Conservation (phyloP, 2,888 invertebrate genomes). For the Monoplex corrugatus region DNA sequence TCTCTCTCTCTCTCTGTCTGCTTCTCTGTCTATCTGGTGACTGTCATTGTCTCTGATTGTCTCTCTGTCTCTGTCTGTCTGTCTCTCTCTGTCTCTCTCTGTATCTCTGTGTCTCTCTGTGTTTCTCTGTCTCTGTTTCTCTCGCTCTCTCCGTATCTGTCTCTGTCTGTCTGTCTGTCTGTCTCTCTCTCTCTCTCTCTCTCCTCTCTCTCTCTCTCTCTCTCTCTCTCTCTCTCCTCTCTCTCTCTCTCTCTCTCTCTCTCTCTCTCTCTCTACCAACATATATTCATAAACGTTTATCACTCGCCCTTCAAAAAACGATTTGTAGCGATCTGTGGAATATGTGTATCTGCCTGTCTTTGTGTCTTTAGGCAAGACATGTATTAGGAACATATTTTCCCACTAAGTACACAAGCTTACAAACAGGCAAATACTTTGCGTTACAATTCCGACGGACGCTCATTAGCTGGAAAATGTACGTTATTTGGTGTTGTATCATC, state of each 20-base stretch:
- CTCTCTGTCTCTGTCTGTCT: slow-evolving; percentile 13
- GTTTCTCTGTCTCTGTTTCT: neutral
- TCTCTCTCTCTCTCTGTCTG: neutral
- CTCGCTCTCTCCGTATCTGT: slow-evolving; percentile 36
- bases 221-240: neutral
- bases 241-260: slow-evolving; percentile 19
- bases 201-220: neutral
- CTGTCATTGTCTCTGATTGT: slow-evolving; percentile 35
- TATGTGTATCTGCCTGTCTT: no score
- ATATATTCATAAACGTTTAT: no score
- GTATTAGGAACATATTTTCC: no score
- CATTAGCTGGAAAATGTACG: no score
- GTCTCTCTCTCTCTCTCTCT: neutral
- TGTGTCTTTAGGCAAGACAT: no score
- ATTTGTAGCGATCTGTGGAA: no score
- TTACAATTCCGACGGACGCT: no score
- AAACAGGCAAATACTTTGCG: no score
- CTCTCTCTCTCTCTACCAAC: neutral
- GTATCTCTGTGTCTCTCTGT: no score
- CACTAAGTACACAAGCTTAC: no score
- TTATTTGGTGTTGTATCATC: no score
- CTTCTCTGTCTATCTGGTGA: neutral
- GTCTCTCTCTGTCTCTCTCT: neutral
- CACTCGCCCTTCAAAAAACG: no score
- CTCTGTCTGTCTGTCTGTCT: slow-evolving; percentile 30